phyloP scores from a whole-genome alignment of 2,797 vertebrate genomes.

The Phrynocephalus vlangalii region DNA sequence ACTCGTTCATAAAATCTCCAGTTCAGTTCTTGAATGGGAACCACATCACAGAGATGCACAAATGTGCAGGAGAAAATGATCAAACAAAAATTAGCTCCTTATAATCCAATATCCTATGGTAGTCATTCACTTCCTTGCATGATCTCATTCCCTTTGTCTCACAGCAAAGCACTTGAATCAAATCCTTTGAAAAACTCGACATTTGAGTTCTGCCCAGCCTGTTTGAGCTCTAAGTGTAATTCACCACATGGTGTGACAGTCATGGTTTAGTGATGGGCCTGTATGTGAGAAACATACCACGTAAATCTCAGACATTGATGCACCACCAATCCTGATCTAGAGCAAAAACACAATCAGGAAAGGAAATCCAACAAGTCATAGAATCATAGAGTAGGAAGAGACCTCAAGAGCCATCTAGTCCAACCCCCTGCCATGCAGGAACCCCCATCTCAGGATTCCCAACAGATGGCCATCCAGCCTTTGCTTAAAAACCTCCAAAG shows the following conservation, averaged over 20 bases:
- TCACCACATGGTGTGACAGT: background rate
- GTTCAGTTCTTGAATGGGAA: background rate
- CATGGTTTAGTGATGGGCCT: background rate
- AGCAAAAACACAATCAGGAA: background rate
- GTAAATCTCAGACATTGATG: background rate
- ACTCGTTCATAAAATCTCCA: background rate
- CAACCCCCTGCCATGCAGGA: too few species aligned
- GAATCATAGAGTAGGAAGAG: too few species aligned
- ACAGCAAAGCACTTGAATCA: background rate
- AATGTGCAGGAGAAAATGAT: too few species aligned
- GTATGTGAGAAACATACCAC: background rate
- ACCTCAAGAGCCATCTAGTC: too few species aligned
- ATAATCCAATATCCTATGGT: background rate
- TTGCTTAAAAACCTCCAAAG: too few species aligned
- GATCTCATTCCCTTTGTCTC: background rate
- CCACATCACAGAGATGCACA: background rate
- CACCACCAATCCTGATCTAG: background rate
- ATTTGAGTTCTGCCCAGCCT: background rate
- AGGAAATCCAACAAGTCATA: background rate
- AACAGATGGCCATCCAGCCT: too few species aligned
- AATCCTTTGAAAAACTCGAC: background rate
- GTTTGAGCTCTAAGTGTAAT: background rate
- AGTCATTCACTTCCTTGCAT: background rate
- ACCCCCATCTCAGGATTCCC: too few species aligned
- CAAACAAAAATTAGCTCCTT: background rate